Evolutionary conservation across 2,888 invertebrate genomes (phyloP), one percentile per base, ranked within the genome.

Genomic region (Beris morrisii): DNA sequence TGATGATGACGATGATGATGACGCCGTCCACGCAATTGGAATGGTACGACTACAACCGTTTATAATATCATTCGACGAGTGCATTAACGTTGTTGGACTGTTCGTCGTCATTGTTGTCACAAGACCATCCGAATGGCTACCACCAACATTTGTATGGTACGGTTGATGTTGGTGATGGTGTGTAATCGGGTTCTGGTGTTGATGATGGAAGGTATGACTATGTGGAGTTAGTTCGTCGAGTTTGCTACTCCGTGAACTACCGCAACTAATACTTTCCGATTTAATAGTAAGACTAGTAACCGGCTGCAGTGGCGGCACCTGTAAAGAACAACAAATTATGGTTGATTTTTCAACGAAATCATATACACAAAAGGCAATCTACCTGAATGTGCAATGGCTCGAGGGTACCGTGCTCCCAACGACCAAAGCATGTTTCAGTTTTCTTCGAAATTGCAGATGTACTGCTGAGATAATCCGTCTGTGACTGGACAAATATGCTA

Each of bases 301-400:
- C 22, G 70, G 54, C 43, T 67, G 65, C 9, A 68, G 50, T 31
- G 68, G 69, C 28, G 70, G 70, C 4, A 70, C 69, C 69, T 69
- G 22, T 59, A 59, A 52, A 12, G 28, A 53, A 38, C 55, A n/a
- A 48, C 30, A 54, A 54, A 11, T 13, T 52, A 52, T 15, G 1
- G 15, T 22, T n/a, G 4, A 5, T 52, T 52, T 15, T 15, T n/a
- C 52, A 12, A 48, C 28, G 5, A 54, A 9, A 22, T 52, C 22
- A 7, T 22, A n/a, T 2, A 44, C 11, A n/a, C 22, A 22, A 7
- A 38, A 38, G 38, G 9, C 5, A 15, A 31, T 43, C 68, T 67
- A 71, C 71, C 56, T 73, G 71, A 55, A 73, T 73, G 46, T 73
- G 72, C 43, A 73, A 53, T 46, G 73, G 73, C 66, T 73, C 73